A percentile compares a stretch with the other conserved stretches of the same genome.
phyloP scores from a whole-genome alignment of 2,888 invertebrate species.

The Catocala sponsa region DNA sequence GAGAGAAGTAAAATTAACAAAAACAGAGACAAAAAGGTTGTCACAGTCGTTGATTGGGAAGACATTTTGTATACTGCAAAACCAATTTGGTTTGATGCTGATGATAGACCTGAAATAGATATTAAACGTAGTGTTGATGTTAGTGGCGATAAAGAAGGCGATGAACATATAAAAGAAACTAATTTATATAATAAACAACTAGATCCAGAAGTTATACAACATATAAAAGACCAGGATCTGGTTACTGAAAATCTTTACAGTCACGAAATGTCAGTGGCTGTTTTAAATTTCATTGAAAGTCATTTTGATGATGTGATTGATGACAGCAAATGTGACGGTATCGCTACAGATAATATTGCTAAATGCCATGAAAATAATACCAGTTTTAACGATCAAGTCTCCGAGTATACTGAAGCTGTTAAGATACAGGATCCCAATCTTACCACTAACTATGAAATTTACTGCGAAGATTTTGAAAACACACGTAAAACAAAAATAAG shows the following conservation, averaged over 20 bases:
- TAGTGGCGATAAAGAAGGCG: background rate
- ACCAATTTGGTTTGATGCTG: slow-evolving; percentile 55
- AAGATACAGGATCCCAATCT: background rate
- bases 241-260: slow-evolving; percentile 13
- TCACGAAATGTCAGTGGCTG: background rate
- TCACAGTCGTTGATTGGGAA: slow-evolving; percentile 77
- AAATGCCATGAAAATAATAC: no score
- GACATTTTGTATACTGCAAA: slow-evolving; percentile 76
- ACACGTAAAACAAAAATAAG: background rate
- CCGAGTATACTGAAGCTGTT: background rate
- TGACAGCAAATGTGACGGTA: no score
- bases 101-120: background rate
- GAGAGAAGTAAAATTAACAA: slow-evolving; percentile 58
- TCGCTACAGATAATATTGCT: no score
- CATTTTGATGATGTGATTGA: background rate
- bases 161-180: background rate
- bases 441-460: no score
- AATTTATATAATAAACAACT: background rate
- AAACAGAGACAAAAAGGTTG: slow-evolving; percentile 61
- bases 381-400: background rate
- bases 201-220: background rate
- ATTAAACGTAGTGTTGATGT: background rate
- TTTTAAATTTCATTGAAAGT: background rate
- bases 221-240: background rate
- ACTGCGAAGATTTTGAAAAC: background rate